phyloP scores from a whole-genome alignment of 2,797 vertebrate genomes.

The Poecilia velifera region DNA sequence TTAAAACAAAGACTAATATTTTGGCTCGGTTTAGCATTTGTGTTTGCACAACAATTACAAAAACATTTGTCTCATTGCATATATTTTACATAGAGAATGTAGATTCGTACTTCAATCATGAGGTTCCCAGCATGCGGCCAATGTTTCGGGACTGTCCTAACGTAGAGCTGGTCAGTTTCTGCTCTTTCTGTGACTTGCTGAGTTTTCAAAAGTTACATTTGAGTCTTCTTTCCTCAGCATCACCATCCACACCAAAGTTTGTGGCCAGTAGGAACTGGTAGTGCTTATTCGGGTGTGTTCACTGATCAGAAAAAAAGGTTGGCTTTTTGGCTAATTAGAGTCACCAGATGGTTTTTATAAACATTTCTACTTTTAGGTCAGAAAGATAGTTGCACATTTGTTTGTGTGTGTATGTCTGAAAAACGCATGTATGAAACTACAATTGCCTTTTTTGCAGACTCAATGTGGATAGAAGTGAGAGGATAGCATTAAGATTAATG shows the following conservation, averaged over 20 bases:
- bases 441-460: background rate
- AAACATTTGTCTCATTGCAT: background rate
- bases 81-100: background rate
- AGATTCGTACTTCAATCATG: background rate
- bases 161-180: background rate
- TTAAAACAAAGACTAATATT: background rate
- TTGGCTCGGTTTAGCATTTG: background rate
- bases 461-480: background rate
- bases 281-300: background rate
- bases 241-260: background rate
- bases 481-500: background rate
- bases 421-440: background rate
- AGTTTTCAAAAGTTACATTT: background rate
- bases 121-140: background rate
- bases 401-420: background rate
- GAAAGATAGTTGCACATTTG: background rate
- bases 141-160: background rate
- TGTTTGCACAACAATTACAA: background rate
- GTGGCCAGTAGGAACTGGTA: background rate
- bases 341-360: background rate
- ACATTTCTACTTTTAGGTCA: background rate
- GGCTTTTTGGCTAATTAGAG: background rate
- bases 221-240: background rate
- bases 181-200: background rate
- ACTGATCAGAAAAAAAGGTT: background rate